Evolutionary conservation across 2,113 vertebrate species (phyloP).

Genomic region (Nesospiza acunhae): DNA sequence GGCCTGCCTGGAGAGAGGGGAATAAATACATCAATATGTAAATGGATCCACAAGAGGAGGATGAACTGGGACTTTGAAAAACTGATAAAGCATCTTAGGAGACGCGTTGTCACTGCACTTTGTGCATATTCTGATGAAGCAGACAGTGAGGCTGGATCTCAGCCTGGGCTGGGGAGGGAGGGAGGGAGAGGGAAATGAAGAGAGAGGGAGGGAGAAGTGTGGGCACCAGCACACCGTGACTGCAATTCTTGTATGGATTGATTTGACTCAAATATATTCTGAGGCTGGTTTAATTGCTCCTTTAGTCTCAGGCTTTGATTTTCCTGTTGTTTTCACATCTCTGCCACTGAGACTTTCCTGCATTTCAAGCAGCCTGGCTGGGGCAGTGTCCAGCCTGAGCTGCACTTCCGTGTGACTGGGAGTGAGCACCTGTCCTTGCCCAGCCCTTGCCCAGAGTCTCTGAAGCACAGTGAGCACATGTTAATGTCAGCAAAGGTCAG

Average conservation of each 20-base stretch:
- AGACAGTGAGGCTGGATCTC: not conserved
- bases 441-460: not conserved
- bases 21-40: constrained; percentile 72
- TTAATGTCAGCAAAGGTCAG: not conserved
- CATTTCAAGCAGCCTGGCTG: constrained; percentile 7
- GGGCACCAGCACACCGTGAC: not conserved
- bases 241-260: constrained; percentile 54
- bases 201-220: constrained; percentile 1
- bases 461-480: not conserved
- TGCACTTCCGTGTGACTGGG: not conserved
- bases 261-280: constrained; percentile 69
- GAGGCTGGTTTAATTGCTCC: constrained; percentile 54
- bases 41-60: constrained; percentile 50
- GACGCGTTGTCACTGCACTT: not conserved
- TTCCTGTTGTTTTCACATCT: constrained; percentile 13
- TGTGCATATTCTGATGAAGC: constrained; percentile 42
- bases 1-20: constrained; percentile 18
- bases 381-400: not conserved
- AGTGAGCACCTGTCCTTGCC: not conserved
- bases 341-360: constrained; percentile 1
- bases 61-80: constrained; percentile 58
- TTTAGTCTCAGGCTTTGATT: constrained; percentile 59
- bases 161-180: not conserved
- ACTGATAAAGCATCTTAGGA: constrained; percentile 61
- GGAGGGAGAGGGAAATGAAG: not conserved